Percentiles rank a stretch among this genome's conserved stretches.
Evolutionary conservation across 2,888 invertebrate genomes (phyloP).

Genomic region (Eumerus sabulonum): DNA sequence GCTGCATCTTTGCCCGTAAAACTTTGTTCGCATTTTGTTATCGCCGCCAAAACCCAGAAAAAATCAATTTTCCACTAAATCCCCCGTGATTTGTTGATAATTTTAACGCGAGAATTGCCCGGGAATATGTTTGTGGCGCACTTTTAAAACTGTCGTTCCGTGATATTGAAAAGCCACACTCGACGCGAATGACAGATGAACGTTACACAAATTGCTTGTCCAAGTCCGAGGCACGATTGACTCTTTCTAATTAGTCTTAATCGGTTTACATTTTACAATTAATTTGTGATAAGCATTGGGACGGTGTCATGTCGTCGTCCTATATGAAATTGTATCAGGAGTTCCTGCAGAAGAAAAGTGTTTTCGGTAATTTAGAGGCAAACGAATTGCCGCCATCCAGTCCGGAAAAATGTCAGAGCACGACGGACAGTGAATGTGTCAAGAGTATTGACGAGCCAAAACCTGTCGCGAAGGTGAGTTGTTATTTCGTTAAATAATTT

Average conservation of each 20-base stretch:
- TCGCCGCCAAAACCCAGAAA: no score
- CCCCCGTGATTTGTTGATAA: neutral
- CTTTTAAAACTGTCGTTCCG: no score
- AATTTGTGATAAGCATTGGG: no score
- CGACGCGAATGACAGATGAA: constrained; percentile 28
- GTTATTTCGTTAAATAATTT: neutral
- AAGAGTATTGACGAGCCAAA: constrained; percentile 3
- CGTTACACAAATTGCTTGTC: constrained; percentile 2
- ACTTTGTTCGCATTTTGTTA: neutral
- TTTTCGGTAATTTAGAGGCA: neutral
- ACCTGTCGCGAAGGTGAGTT: constrained; percentile 5
- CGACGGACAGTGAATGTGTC: neutral
- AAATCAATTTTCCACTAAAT: no score
- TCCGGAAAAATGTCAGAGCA: neutral
- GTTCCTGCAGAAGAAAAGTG: constrained; percentile 71
- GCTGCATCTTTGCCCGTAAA: constrained; percentile 17
- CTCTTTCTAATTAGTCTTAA: no score
- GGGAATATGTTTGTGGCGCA: no score
- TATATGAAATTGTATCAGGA: constrained; percentile 72
- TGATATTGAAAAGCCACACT: constrained; percentile 25
- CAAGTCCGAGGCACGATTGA: no score
- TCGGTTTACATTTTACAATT: no score
- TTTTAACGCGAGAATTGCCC: neutral
- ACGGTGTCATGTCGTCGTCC: constrained; percentile 53
- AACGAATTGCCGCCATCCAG: constrained; percentile 7